These are phyloP conservation scores for Agrochola lychnidis DNA, from an alignment of 2,888 invertebrate genomes.

Conservation along the genomic window DNA sequence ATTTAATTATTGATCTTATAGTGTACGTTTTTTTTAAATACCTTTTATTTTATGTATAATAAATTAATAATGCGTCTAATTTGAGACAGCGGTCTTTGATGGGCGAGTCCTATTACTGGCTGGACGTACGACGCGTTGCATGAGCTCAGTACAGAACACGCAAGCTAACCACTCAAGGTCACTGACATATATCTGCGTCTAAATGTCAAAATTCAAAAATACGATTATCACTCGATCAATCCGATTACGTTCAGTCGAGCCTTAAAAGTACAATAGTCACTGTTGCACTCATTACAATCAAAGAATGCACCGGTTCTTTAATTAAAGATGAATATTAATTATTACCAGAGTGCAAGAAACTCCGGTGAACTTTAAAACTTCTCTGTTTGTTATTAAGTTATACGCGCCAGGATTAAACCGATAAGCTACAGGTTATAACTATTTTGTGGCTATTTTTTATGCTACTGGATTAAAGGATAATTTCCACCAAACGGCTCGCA, in stretches of 20 bases:
- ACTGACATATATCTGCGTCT: no score
- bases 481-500: no score
- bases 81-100: no score
- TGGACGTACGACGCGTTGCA: no score
- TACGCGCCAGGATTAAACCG: constrained; percentile 10
- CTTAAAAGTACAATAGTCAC: background rate
- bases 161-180: no score
- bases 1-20: no score
- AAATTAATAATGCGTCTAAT: no score
- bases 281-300: constrained; percentile 19
- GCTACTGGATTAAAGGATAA: background rate
- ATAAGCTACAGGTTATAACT: constrained; percentile 21
- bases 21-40: no score
- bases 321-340: constrained; percentile 58
- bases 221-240: background rate
- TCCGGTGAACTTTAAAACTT: constrained; percentile 48
- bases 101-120: no score
- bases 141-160: no score
- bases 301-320: constrained; percentile 26
- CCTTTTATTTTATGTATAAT: no score
- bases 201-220: constrained; percentile 2
- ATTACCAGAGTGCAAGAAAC: constrained; percentile 40
- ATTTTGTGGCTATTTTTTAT: constrained; percentile 16
- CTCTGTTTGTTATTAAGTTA: constrained; percentile 43
- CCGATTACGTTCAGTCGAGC: background rate